These are phyloP conservation scores for Scelioninae gen. 1 DNA, from an alignment of 2,888 invertebrate species.

Conservation along the genomic window DNA sequence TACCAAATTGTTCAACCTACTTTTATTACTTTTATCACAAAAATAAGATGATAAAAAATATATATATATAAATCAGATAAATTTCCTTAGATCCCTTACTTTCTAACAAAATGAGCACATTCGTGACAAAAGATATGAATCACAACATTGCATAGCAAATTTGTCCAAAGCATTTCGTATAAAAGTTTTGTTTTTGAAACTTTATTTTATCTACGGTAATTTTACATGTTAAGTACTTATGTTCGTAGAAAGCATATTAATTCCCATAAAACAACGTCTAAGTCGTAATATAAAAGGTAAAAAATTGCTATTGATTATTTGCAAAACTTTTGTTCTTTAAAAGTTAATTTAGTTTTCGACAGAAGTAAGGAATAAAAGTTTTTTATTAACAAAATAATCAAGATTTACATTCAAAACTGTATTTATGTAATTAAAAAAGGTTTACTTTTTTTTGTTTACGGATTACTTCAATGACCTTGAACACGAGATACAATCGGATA, in stretches of 20 bases:
- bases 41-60: constrained; percentile 5
- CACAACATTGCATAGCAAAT: constrained; percentile 26
- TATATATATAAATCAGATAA: constrained; percentile 22
- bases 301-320: neutral
- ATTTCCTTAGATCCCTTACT: constrained; percentile 14
- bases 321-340: too few relatives aligned
- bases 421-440: constrained; percentile 9
- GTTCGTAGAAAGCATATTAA: neutral
- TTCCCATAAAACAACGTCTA: neutral
- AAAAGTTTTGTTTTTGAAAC: neutral
- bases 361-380: constrained; percentile 9
- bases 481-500: neutral
- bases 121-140: constrained; percentile 40
- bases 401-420: too few relatives aligned
- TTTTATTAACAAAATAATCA: neutral
- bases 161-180: neutral
- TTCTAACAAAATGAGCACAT: constrained; percentile 45
- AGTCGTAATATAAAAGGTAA: neutral
- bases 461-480: neutral
- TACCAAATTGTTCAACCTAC: neutral
- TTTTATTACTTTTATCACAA: constrained; percentile 2
- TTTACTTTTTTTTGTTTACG: constrained; percentile 4
- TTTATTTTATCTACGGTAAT: constrained; percentile 18
- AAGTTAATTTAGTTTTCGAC: too few relatives aligned
- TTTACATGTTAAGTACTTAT: neutral